Conservation (phyloP, 2,113 vertebrate genomes). For the Psittacula cyanocephala region DNA sequence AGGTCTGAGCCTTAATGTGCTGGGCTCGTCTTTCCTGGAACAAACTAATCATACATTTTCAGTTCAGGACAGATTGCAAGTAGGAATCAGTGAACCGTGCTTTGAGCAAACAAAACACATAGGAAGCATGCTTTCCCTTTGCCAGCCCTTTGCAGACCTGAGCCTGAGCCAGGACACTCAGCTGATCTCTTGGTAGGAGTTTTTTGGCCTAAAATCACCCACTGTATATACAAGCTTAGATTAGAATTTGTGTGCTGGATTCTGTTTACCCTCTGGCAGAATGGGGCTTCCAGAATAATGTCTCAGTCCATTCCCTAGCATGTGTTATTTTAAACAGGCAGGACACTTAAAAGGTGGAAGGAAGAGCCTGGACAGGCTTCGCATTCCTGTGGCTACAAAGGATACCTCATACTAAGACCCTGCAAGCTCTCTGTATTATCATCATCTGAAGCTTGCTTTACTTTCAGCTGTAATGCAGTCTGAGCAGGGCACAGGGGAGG, state of each 20-base stretch:
- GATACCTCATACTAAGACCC: not conserved
- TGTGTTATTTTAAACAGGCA: not conserved
- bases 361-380: not conserved
- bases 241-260: not conserved
- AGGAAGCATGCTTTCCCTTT: not conserved
- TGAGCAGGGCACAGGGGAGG: not conserved
- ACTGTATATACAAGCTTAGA: not conserved
- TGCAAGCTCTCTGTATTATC: rapidly evolving
- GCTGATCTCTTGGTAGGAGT: not conserved
- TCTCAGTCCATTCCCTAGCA: not conserved
- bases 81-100: not conserved
- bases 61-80: not conserved
- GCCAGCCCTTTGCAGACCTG: conserved; percentile 20
- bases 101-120: not conserved
- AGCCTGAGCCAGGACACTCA: not conserved
- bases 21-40: not conserved
- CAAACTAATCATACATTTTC: not conserved
- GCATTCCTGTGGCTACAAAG: not conserved
- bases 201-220: not conserved
- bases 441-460: not conserved
- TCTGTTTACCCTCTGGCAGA: not conserved
- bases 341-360: not conserved
- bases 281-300: not conserved
- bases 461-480: not conserved
- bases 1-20: not conserved